Evolutionary conservation across 92 coral and sea anemone genomes (phyloP).

Genomic region (Galaxea fascicularis): DNA sequence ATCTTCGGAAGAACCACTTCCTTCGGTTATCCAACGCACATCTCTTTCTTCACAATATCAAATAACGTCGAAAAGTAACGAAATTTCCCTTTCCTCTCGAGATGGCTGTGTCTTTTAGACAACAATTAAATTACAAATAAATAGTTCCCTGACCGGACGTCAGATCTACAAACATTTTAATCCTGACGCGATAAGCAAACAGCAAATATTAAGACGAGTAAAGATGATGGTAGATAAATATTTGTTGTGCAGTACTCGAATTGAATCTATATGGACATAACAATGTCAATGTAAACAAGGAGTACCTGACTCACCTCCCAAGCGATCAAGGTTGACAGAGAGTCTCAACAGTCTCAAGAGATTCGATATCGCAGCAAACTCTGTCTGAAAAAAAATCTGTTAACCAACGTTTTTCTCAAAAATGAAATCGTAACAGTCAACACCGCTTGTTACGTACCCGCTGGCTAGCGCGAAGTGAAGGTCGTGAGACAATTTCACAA

Average conservation of each 20-base stretch:
- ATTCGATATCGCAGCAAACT: constrained; percentile 6
- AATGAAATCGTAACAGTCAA: not conserved
- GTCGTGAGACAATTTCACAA: not conserved
- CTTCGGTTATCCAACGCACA: not conserved
- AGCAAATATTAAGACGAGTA: constrained; percentile 17
- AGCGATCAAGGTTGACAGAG: constrained; percentile 29
- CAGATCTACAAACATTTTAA: constrained; percentile 10
- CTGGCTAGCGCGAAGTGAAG: not conserved
- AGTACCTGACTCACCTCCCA: constrained; percentile 24
- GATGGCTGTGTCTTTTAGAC: not conserved
- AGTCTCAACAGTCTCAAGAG: constrained; percentile 23
- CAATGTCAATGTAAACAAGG: constrained; percentile 43
- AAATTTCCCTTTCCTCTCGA: not conserved
- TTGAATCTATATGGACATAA: constrained; percentile 18
- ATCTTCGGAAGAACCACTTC: constrained; percentile 9
- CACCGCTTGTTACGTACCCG: not conserved
- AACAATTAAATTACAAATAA: not conserved
- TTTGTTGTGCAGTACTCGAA: constrained; percentile 41
- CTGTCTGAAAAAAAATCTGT: constrained; percentile 8
- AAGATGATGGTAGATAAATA: constrained; percentile 31
- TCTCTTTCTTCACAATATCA: constrained; percentile 24
- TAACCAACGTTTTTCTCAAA: not conserved
- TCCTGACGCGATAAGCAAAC: constrained; percentile 1
- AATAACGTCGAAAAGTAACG: constrained; percentile 9
- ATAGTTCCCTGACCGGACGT: not conserved